phyloP scores from a whole-genome alignment of 2,888 invertebrate species.

The Tanypteryx hageni region DNA sequence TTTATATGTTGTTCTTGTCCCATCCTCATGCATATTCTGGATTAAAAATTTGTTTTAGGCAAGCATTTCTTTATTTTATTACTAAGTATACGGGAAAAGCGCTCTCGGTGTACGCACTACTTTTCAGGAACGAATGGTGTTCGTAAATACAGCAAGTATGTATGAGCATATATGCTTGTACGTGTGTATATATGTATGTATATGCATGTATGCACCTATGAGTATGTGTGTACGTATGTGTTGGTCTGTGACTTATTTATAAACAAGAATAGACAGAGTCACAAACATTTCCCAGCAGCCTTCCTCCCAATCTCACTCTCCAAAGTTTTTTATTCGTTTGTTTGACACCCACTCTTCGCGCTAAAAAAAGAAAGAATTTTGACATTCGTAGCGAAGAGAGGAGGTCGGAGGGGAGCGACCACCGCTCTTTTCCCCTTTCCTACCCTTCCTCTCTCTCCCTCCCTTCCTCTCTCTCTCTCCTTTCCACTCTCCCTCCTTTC shows the following conservation, averaged over 20 bases:
- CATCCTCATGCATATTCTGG: no score
- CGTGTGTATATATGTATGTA: no score
- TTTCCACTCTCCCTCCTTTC: neutral
- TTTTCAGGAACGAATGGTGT: no score
- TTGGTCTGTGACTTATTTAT: neutral
- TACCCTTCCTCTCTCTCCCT: neutral
- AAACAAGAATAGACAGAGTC: neutral
- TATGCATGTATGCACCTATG: no score
- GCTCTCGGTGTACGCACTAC: no score
- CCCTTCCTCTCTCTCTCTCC: neutral
- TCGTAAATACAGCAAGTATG: no score
- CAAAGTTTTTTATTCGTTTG: constrained; percentile 11
- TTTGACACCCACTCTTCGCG: neutral
- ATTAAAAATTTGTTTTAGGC: no score
- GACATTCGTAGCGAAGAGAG: neutral
- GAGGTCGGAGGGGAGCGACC: neutral
- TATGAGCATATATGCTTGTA: no score
- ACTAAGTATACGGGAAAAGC: no score
- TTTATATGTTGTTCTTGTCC: no score
- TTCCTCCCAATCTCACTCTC: neutral
- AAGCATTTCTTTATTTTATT: no score
- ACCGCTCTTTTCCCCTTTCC: neutral
- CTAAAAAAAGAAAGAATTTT: neutral
- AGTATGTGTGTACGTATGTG: no score
- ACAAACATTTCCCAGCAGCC: neutral